phyloP scores from a whole-genome alignment of 2,888 invertebrate species.

The Cerastis leucographa region DNA sequence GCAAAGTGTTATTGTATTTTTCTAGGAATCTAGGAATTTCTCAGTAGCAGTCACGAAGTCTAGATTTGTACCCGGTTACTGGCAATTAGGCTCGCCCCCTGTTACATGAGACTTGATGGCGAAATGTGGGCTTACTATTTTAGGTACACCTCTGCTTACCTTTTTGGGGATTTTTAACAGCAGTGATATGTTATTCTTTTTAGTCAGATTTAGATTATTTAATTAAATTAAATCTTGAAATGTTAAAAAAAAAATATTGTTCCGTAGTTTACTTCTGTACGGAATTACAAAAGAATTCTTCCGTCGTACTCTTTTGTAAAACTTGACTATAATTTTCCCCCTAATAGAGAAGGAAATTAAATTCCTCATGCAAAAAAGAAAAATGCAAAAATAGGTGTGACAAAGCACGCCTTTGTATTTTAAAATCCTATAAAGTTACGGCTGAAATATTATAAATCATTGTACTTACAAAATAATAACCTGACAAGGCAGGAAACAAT shows the following conservation, averaged over 20 bases:
- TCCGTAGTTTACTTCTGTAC: neutral
- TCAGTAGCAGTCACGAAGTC: no score
- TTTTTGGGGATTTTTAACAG: no score
- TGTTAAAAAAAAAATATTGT: neutral
- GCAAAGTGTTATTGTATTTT: no score
- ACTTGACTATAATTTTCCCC: no score
- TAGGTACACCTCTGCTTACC: no score
- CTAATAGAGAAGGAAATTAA: conserved; percentile 21
- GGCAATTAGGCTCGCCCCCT: no score
- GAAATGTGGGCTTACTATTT: no score
- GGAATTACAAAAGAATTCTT: neutral
- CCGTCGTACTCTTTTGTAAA: neutral
- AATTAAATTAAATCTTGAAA: neutral
- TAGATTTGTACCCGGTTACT: no score
- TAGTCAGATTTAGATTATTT: neutral
- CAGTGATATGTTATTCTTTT: neutral
- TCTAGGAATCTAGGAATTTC: no score
- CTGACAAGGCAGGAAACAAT: conserved; percentile 54
- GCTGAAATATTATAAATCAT: conserved; percentile 60
- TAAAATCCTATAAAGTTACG: conserved; percentile 36
- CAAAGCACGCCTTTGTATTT: conserved; percentile 39
- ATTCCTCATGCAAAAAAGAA: conserved; percentile 21
- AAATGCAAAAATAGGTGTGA: conserved; percentile 20
- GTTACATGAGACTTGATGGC: no score
- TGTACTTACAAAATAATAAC: conserved; percentile 53